phyloP scores from a whole-genome alignment of 2,888 invertebrate genomes.

The Xestobium rufovillosum region DNA sequence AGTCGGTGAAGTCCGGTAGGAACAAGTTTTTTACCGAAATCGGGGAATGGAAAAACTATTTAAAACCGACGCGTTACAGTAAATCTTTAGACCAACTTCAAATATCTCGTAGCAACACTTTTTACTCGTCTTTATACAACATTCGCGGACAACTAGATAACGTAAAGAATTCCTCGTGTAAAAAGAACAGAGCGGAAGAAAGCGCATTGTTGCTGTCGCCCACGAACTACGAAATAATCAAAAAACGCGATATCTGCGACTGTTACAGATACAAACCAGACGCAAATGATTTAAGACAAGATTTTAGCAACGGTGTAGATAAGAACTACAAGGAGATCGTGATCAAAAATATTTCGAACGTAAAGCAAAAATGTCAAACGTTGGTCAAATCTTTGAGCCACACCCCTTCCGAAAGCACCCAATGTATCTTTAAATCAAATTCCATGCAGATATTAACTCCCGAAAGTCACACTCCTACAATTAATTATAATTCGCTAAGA shows the following conservation, averaged over 20 bases:
- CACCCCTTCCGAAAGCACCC: conserved; percentile 23
- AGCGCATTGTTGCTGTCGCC: neutral
- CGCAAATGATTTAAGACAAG: no score
- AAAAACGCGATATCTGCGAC: conserved; percentile 18
- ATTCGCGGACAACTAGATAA: conserved; percentile 21
- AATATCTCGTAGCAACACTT: conserved; percentile 36
- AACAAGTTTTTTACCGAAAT: no score
- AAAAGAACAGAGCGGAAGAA: conserved; percentile 4
- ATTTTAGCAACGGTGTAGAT: conserved; percentile 16
- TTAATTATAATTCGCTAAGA: no score
- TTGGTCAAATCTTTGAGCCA: conserved; percentile 30
- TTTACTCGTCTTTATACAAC: conserved; percentile 31
- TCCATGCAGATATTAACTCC: conserved; percentile 38
- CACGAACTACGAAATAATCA: neutral
- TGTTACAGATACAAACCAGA: conserved; percentile 15
- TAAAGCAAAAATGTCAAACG: conserved; percentile 25
- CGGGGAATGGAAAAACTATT: no score
- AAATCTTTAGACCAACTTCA: conserved; percentile 75
- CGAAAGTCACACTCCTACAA: no score
- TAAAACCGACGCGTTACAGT: conserved; percentile 62
- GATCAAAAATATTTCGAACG: conserved; percentile 24
- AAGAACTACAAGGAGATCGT: conserved; percentile 27
- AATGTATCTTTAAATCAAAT: conserved; percentile 29
- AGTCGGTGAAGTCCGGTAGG: no score
- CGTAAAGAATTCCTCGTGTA: neutral